Evolutionary conservation across 2,113 vertebrate species (phyloP), one percentile per base, ranked within the genome.

Genomic region (Deroptyus accipitrinus): DNA sequence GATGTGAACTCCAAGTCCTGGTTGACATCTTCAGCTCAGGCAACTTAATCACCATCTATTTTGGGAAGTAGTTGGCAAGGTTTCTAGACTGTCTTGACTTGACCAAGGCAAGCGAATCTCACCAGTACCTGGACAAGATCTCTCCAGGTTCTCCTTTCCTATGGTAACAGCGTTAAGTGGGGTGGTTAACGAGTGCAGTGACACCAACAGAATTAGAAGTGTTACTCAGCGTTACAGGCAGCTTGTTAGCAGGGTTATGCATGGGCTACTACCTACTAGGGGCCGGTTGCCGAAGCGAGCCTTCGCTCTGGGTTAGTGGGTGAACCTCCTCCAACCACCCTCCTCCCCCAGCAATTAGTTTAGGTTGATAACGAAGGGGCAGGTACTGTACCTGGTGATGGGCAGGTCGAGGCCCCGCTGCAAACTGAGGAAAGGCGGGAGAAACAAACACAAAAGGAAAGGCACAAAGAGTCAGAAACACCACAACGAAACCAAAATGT

Each of bases 311-410:
- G 82, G 91, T 97, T 95, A 96, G 93, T 88, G 94, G 86, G 95
- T 93, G 76, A 94, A 86, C 23, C 54, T 74, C 39, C 63, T 68
- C 84, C 76, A 55, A 41, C 93, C 90, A 30, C 95, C 93, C 84
- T 12, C 39, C 64, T 62, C 95, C 86, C 94, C 93, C 96, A 95
- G 39, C 59, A 78, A 62, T 95, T 97, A 97, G 97, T 93, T 92
- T 72, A 92, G 80, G 88, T 39, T 69, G 95, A 90, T 48, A 95
- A 94, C 5, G 90, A 97, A 97, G 97, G 97, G 98, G 97, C 96
- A 86, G 97, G 97, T 98, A 99, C 98, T 97, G 98, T 99, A 99
- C 99, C 99, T 99, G 99, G 98, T 99, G 99, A 98, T 99, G 99
- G 98, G 99, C 98, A 97, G 99, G 99, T 98, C 99, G 99, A 98